Conservation (phyloP, 2,797 vertebrate genomes). For the Sebastes miniatus region DNA sequence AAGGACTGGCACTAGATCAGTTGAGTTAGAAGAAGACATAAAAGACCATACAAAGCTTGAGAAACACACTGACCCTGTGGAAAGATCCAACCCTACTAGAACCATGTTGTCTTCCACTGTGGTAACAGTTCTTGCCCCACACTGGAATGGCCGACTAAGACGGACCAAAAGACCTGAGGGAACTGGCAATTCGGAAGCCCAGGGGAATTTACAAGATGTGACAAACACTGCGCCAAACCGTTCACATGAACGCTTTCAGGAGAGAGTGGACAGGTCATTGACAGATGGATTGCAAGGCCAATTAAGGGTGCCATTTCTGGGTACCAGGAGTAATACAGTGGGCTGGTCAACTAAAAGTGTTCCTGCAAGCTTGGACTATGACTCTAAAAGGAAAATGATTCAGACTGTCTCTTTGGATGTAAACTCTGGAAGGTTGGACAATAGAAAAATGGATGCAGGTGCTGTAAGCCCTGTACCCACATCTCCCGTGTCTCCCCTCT, state of each 20-base stretch:
- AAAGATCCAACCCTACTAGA: not conserved
- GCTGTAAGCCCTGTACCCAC: slow-evolving; percentile 14
- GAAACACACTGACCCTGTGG: not conserved
- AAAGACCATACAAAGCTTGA: slow-evolving; percentile 9
- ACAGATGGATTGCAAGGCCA: slow-evolving; percentile 29
- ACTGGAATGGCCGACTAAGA: slow-evolving; percentile 71
- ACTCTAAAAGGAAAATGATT: slow-evolving; percentile 50
- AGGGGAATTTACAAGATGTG: slow-evolving; percentile 46
- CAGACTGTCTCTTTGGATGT: slow-evolving; percentile 64
- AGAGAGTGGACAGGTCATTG: slow-evolving; percentile 34
- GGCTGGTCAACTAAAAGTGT: slow-evolving; percentile 71
- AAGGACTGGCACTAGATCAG: slow-evolving; percentile 5
- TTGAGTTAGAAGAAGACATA: slow-evolving; percentile 10
- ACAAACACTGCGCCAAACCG: slow-evolving; percentile 12
- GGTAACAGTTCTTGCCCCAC: slow-evolving; percentile 79
- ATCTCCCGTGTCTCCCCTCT: slow-evolving; percentile 29
- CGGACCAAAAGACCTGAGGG: slow-evolving; percentile 66
- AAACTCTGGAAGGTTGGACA: slow-evolving; percentile 39
- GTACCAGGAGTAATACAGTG: slow-evolving; percentile 51
- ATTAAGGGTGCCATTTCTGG: slow-evolving; percentile 40
- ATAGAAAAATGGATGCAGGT: slow-evolving; percentile 23
- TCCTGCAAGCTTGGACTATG: slow-evolving; percentile 49
- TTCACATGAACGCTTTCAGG: slow-evolving; percentile 27
- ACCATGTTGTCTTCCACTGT: slow-evolving; percentile 82
- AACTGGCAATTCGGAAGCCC: slow-evolving; percentile 39